A percentile compares a stretch with the other conserved stretches of the same genome.
These are phyloP conservation scores for Ectemnius cavifrons DNA, from an alignment of 2,888 invertebrate genomes.

Conservation along the genomic window DNA sequence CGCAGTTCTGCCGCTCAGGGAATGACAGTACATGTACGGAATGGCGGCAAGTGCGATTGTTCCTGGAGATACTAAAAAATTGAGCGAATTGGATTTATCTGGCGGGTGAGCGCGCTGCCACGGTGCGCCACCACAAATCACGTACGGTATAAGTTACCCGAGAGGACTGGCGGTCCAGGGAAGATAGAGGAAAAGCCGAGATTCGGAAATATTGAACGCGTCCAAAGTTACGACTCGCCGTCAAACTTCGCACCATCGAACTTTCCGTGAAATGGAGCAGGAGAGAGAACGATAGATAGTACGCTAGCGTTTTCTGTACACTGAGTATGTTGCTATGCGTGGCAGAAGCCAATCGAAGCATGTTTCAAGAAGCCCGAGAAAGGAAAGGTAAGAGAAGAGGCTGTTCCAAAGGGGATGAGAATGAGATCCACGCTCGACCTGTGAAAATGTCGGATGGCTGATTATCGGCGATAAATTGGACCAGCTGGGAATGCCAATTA, in stretches of 20 bases:
- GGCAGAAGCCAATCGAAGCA: background rate
- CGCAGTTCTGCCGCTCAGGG: no score
- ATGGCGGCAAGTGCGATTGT: slow-evolving; percentile 35
- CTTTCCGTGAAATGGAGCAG: slow-evolving; percentile 39
- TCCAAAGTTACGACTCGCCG: slow-evolving; percentile 55
- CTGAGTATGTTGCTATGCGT: background rate
- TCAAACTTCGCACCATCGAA: slow-evolving; percentile 59
- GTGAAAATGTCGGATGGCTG: slow-evolving; percentile 35
- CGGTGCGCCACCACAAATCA: slow-evolving; percentile 51
- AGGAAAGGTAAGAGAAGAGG: background rate
- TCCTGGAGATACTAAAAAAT: slow-evolving; percentile 48
- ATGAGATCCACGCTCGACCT: background rate
- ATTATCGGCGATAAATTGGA: slow-evolving; percentile 49
- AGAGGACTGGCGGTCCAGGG: slow-evolving; percentile 16
- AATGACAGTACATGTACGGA: no score
- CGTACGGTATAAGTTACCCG: slow-evolving; percentile 51
- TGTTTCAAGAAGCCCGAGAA: no score
- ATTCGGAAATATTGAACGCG: slow-evolving; percentile 62
- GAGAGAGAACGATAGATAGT: background rate
- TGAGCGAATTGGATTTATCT: slow-evolving; percentile 51
- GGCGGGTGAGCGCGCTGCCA: slow-evolving; percentile 4
- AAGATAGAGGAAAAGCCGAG: slow-evolving; percentile 26
- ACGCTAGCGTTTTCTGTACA: background rate
- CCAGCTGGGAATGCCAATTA: slow-evolving; percentile 48
- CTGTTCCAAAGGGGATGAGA: no score